A percentile compares a stretch with the other conserved stretches of the same genome.
Evolutionary conservation across 2,888 invertebrate genomes (phyloP).

Genomic region (Xestoiulus laeticollis): DNA sequence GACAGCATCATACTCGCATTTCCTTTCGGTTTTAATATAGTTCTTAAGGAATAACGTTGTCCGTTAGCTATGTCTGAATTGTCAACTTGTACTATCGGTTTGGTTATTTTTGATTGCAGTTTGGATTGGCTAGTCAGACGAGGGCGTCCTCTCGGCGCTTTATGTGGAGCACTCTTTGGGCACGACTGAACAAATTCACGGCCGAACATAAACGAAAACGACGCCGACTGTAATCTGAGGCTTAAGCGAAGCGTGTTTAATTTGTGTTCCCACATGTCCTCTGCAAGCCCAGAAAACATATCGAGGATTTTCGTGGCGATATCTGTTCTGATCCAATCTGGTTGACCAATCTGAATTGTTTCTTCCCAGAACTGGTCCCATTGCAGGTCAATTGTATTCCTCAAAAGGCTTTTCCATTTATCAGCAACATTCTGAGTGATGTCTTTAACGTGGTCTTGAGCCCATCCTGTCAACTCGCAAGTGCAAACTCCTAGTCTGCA

Average conservation of each 20-base stretch:
- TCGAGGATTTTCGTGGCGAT: background rate
- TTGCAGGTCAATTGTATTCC: background rate
- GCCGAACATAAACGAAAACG: background rate
- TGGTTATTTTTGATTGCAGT: background rate
- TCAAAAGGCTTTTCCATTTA: background rate
- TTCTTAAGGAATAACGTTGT: background rate
- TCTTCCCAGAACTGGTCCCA: background rate
- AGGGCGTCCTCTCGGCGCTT: background rate
- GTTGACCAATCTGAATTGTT: background rate
- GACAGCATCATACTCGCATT: background rate
- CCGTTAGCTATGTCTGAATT: background rate
- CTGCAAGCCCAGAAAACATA: background rate
- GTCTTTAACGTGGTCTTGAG: background rate
- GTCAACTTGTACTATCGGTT: background rate
- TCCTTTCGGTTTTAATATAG: background rate
- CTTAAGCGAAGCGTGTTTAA: background rate
- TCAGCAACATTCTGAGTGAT: background rate
- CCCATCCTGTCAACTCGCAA: background rate
- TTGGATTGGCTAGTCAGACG: background rate
- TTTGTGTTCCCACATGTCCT: background rate
- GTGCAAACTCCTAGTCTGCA: background rate
- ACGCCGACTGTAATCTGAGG: background rate
- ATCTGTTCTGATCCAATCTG: background rate
- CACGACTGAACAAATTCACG: background rate
- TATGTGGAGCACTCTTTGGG: background rate